A percentile compares a stretch with the other conserved stretches of the same genome.
Evolutionary conservation across 23 tunicate species (phyloP).

Genomic region (Aplidium turbinatum): DNA sequence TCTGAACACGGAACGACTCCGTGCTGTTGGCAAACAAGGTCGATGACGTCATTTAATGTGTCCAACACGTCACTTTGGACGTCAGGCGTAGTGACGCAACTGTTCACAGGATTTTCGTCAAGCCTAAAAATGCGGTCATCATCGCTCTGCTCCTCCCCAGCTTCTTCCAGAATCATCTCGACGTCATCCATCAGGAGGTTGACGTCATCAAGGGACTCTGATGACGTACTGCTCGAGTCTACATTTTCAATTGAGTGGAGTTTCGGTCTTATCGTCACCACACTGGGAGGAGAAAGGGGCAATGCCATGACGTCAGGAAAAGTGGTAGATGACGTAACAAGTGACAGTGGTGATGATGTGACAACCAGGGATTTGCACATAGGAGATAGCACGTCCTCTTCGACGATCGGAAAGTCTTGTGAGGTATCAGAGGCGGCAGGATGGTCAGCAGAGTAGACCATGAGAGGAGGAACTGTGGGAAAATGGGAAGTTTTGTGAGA

Average conservation of each 20-base stretch:
- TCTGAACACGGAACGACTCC: not conserved
- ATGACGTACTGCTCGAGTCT: slow-evolving; percentile 8
- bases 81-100: not conserved
- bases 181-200: slow-evolving; percentile 13
- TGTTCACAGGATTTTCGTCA: not conserved
- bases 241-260: not conserved
- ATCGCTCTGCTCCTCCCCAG: not conserved
- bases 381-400: slow-evolving; percentile 31
- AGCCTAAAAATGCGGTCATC: too few species aligned
- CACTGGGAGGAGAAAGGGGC: slow-evolving; percentile 8
- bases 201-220: slow-evolving; percentile 17
- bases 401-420: slow-evolving; percentile 55
- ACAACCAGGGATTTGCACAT: slow-evolving; percentile 13
- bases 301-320: slow-evolving; percentile 15
- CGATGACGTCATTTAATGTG: slow-evolving; percentile 10
- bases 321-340: slow-evolving; percentile 25
- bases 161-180: slow-evolving; percentile 22
- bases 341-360: not conserved
- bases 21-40: not conserved
- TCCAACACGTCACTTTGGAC: not conserved
- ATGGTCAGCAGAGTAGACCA: slow-evolving; percentile 54
- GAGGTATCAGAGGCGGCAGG: slow-evolving; percentile 68
- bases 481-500: not conserved
- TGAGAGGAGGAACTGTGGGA: not conserved
- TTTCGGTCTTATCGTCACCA: not conserved